These are phyloP conservation scores for Lymantria dispar DNA, from an alignment of 2,888 invertebrate genomes.

Conservation along the genomic window DNA sequence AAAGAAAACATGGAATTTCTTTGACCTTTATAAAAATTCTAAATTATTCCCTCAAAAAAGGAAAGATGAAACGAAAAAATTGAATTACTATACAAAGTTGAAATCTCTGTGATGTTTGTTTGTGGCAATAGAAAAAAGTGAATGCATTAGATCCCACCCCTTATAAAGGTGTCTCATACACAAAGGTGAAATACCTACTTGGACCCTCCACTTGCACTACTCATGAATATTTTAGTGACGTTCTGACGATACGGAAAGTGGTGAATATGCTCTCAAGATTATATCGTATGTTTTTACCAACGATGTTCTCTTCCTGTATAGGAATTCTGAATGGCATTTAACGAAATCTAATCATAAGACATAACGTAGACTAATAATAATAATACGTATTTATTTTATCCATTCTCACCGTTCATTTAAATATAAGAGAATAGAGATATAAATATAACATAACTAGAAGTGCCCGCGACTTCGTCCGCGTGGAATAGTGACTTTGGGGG, in stretches of 20 bases:
- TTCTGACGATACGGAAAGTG: constrained; percentile 53
- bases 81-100: constrained; percentile 62
- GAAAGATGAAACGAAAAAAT: constrained; percentile 59
- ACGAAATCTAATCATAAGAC: constrained; percentile 15
- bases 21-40: constrained; percentile 23
- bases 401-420: too few relatives aligned
- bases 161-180: constrained; percentile 33
- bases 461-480: too few relatives aligned
- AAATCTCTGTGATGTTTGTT: constrained; percentile 68
- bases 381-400: too few relatives aligned
- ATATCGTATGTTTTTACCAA: constrained; percentile 26
- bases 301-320: constrained; percentile 13
- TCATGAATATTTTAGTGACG: constrained; percentile 70
- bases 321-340: constrained; percentile 10
- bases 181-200: constrained; percentile 50
- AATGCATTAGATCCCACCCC: constrained; percentile 63
- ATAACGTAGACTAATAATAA: too few relatives aligned
- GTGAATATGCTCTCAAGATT: constrained; percentile 50
- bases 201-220: constrained; percentile 58
- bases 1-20: constrained; percentile 26
- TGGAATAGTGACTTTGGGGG: too few relatives aligned
- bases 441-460: too few relatives aligned
- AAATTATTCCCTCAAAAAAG: constrained; percentile 32
- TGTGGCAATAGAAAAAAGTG: constrained; percentile 61
- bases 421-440: too few relatives aligned